phyloP scores from a whole-genome alignment of 2,888 invertebrate species.

The Chalcosyrphus nemorum region DNA sequence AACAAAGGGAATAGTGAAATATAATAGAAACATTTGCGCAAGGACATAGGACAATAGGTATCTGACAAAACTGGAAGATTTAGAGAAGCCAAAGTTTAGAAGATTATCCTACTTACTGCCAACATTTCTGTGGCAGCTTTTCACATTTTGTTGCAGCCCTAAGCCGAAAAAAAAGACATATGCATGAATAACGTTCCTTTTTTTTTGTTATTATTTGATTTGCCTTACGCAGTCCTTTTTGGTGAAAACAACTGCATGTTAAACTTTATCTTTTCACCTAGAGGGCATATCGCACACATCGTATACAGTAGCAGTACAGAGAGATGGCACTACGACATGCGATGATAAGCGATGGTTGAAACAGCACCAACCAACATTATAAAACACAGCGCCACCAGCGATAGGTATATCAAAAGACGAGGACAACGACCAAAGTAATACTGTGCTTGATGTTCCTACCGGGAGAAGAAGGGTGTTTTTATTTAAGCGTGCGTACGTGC shows the following conservation, averaged over 20 bases:
- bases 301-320: too few species aligned
- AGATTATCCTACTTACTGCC: too few species aligned
- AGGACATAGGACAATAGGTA: too few species aligned
- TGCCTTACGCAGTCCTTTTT: constrained; percentile 1
- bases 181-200: background rate
- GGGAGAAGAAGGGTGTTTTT: background rate
- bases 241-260: constrained; percentile 2
- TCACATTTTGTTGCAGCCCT: too few species aligned
- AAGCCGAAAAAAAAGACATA: too few species aligned
- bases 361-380: background rate
- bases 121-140: too few species aligned
- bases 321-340: background rate
- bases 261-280: constrained; percentile 26
- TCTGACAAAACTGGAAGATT: too few species aligned
- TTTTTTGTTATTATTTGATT: constrained; percentile 11
- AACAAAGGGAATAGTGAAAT: too few species aligned
- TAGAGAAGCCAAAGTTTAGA: too few species aligned
- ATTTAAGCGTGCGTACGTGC: constrained; percentile 38
- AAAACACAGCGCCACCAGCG: background rate
- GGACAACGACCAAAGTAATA: constrained; percentile 17
- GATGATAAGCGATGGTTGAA: background rate
- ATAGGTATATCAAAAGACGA: background rate
- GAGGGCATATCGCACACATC: constrained; percentile 14
- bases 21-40: too few species aligned
- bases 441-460: background rate